Evolutionary conservation across 2,888 invertebrate genomes (phyloP).

Genomic region (Boloria euphrosyne): DNA sequence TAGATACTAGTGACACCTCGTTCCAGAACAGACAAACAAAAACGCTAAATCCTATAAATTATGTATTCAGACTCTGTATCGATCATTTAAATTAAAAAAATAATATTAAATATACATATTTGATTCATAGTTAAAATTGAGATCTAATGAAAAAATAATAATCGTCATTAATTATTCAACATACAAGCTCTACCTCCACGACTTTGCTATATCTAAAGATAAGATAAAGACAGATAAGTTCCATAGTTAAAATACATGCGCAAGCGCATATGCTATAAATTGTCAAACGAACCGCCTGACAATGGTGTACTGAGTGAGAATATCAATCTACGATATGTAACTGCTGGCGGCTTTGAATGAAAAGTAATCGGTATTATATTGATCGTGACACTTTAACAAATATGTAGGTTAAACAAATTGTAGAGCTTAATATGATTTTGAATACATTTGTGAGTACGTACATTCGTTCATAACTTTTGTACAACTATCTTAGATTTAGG

Average conservation of each 20-base stretch:
- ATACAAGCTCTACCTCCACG: neutral
- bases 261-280: conserved; percentile 17
- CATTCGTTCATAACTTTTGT: no score
- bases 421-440: neutral
- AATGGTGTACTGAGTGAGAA: conserved; percentile 27
- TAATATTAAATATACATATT: no score
- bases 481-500: no score
- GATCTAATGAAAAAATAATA: neutral
- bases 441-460: neutral
- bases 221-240: conserved; percentile 3
- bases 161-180: neutral
- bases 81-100: no score
- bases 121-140: no score
- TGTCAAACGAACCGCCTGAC: conserved; percentile 34
- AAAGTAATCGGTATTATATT: conserved; percentile 36
- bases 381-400: conserved; percentile 29
- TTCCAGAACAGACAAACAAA: no score
- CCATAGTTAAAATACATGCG: conserved; percentile 10
- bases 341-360: conserved; percentile 23
- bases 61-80: no score
- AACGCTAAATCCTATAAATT: no score
- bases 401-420: conserved; percentile 34
- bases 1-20: no score
- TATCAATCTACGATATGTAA: conserved; percentile 28
- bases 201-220: neutral